These are phyloP conservation scores for Muntiacus muntjak DNA, from an alignment of 2,113 vertebrate species.

Conservation along the genomic window DNA sequence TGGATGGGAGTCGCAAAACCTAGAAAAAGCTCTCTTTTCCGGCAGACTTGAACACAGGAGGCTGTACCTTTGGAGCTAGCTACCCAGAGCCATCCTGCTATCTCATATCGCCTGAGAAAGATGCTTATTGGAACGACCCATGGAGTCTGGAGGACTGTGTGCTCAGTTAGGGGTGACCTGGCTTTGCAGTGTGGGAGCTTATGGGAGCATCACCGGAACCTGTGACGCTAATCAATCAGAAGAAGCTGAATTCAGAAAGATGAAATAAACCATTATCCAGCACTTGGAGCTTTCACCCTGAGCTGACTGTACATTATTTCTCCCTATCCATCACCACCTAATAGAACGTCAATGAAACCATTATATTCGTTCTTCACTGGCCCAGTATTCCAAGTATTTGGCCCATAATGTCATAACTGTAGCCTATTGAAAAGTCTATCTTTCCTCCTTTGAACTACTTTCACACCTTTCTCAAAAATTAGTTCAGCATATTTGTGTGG, in stretches of 20 bases:
- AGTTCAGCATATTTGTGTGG: background rate
- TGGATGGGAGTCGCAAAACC: background rate
- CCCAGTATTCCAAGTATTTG: background rate
- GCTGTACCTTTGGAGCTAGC: background rate
- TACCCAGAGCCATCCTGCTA: background rate
- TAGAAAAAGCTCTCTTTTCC: background rate
- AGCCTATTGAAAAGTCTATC: background rate
- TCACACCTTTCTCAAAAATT: background rate
- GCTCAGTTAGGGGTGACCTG: background rate
- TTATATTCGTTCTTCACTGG: background rate
- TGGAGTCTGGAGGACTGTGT: background rate
- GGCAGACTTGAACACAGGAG: background rate
- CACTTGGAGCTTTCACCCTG: background rate
- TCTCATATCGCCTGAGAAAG: background rate
- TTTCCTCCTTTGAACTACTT: background rate
- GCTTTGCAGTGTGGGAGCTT: background rate
- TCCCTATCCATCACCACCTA: background rate
- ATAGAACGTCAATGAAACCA: background rate
- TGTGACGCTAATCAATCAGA: background rate
- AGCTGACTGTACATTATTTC: background rate
- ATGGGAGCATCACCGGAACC: background rate
- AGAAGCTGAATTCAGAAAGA: background rate
- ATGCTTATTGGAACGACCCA: background rate
- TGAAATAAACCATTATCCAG: background rate
- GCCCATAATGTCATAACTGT: background rate